phyloP scores from a whole-genome alignment of 2,888 invertebrate genomes.

The Drosophila seclusa region DNA sequence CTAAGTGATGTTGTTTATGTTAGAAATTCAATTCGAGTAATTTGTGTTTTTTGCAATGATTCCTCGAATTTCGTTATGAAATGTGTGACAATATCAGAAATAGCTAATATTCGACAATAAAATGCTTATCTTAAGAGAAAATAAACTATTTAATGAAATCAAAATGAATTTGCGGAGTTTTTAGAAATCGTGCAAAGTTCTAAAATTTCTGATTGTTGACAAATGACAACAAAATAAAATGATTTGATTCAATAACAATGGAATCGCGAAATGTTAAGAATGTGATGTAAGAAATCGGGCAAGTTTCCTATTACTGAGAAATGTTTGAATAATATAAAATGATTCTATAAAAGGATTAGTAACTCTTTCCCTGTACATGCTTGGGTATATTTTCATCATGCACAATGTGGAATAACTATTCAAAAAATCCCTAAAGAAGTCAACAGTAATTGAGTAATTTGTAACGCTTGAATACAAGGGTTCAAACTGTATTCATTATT shows the following conservation, averaged over 20 bases:
- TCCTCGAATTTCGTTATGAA: too few species aligned
- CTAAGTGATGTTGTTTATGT: not conserved
- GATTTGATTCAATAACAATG: not conserved
- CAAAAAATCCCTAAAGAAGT: not conserved
- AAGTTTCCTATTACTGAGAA: not conserved
- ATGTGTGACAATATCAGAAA: too few species aligned
- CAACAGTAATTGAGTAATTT: not conserved
- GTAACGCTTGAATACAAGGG: too few species aligned
- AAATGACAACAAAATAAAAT: not conserved
- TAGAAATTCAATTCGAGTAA: not conserved
- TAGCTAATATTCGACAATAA: too few species aligned
- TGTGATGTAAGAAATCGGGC: not conserved
- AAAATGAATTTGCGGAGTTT: not conserved
- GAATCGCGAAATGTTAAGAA: not conserved
- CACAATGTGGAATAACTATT: not conserved
- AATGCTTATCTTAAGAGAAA: too few species aligned
- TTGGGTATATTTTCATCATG: not conserved
- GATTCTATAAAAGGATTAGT: not conserved
- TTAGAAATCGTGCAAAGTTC: not conserved
- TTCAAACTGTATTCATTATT: too few species aligned
- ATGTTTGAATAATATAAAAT: not conserved
- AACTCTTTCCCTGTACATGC: not conserved
- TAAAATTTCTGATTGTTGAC: not conserved
- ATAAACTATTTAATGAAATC: not conserved
- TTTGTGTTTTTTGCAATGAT: not conserved